Conservation (phyloP, 1,140 invertebrate genomes). For the Aplysia californica region DNA sequence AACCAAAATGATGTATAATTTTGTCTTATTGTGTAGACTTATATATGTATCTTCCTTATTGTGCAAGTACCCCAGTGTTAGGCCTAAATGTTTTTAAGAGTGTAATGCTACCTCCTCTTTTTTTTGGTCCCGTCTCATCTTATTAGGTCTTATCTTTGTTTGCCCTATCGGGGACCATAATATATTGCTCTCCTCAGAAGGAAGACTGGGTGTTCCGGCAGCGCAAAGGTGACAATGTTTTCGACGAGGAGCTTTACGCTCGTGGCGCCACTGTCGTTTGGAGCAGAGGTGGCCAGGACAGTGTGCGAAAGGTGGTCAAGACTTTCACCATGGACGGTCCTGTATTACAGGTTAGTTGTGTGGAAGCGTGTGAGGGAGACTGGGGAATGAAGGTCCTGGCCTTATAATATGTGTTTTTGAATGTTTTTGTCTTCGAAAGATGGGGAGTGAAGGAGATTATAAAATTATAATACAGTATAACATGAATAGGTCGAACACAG, state of each 20-base stretch:
- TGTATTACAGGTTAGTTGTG: conserved; percentile 74
- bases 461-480: too few relatives aligned
- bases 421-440: too few relatives aligned
- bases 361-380: too few relatives aligned
- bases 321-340: conserved; percentile 84
- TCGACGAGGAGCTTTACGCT: conserved; percentile 91
- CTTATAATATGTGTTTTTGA: too few relatives aligned
- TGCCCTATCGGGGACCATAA: neutral
- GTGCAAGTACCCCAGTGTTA: too few relatives aligned
- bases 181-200: conserved; percentile 33
- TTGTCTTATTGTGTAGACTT: too few relatives aligned
- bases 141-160: neutral
- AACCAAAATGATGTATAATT: too few relatives aligned
- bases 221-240: conserved; percentile 31
- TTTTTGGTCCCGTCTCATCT: neutral
- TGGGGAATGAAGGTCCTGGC: too few relatives aligned
- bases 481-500: too few relatives aligned
- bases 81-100: neutral
- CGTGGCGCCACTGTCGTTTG: conserved; percentile 86
- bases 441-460: too few relatives aligned
- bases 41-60: too few relatives aligned
- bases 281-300: conserved; percentile 69
- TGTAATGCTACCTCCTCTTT: neutral
- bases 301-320: conserved; percentile 62
- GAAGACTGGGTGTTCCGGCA: conserved; percentile 41